phyloP scores from a whole-genome alignment of 1,140 invertebrate genomes.

The Trichonephila clavipes region DNA sequence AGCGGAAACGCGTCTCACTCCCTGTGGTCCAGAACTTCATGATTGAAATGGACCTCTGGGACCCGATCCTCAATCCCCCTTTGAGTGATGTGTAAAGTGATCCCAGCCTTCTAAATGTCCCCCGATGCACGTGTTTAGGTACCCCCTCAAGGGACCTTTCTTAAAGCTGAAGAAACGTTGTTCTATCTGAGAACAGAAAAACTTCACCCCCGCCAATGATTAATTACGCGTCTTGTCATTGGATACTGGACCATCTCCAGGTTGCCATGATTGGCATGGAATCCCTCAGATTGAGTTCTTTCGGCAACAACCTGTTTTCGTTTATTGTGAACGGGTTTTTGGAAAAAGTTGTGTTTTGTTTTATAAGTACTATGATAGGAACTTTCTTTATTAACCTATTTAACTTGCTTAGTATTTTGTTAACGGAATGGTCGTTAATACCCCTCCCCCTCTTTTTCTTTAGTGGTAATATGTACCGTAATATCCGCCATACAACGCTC shows the following conservation, averaged over 20 bases:
- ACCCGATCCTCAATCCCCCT: constrained; percentile 16
- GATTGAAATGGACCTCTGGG: constrained; percentile 65
- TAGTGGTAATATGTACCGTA: no score
- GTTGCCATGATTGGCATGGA: constrained; percentile 40
- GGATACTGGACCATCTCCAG: not conserved
- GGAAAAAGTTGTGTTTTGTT: not conserved
- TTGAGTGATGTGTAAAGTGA: constrained; percentile 68
- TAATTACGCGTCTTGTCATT: constrained; percentile 66
- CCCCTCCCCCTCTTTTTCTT: no score
- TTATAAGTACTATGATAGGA: no score
- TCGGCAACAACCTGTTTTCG: not conserved
- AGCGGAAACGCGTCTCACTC: constrained; percentile 13
- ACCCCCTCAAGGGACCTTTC: constrained; percentile 34
- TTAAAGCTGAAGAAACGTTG: constrained; percentile 56
- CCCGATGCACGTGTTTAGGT: constrained; percentile 59
- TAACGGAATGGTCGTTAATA: no score
- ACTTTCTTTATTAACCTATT: no score
- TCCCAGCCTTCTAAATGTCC: constrained; percentile 20
- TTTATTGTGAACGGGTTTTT: not conserved
- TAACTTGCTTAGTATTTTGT: no score
- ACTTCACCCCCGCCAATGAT: constrained; percentile 50
- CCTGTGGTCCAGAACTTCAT: constrained; percentile 42
- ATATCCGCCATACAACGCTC: no score
- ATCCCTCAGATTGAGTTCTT: not conserved
- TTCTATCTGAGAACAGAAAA: constrained; percentile 20